Conservation (phyloP, 2,113 vertebrate species). For the Melanerpes formicivorus region DNA sequence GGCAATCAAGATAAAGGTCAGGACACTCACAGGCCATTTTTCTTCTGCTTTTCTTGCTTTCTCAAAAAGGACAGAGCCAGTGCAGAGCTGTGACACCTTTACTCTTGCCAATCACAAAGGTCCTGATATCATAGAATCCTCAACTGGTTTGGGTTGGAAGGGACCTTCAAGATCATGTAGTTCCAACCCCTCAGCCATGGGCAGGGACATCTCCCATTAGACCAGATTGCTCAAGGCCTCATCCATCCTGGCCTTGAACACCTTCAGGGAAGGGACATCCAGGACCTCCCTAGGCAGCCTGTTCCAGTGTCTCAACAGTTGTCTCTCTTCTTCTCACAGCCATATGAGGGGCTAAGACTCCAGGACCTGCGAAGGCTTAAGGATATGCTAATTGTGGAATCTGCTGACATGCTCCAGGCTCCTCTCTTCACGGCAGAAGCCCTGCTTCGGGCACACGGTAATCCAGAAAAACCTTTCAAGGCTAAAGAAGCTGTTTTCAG, state of each 20-base stretch:
- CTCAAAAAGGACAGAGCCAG: neutral
- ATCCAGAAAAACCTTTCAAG: neutral
- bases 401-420: constrained; percentile 98
- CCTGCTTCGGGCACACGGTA: constrained; percentile 96
- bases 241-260: too few species aligned
- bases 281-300: neutral
- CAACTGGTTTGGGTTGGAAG: too few species aligned
- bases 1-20: neutral
- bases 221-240: too few species aligned
- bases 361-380: constrained; percentile 94
- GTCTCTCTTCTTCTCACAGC: constrained; percentile 72
- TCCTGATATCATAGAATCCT: neutral
- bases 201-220: too few species aligned
- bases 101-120: neutral
- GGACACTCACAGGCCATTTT: neutral
- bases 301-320: neutral
- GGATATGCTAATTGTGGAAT: constrained; percentile 99
- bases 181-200: too few species aligned
- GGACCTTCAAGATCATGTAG: too few species aligned
- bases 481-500: neutral
- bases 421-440: constrained; percentile 97
- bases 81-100: neutral
- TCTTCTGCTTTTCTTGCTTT: neutral
- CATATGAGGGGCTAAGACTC: constrained; percentile 92
- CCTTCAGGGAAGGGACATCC: neutral